phyloP scores from a whole-genome alignment of 2,888 invertebrate genomes.

The Drosophila monieri region DNA sequence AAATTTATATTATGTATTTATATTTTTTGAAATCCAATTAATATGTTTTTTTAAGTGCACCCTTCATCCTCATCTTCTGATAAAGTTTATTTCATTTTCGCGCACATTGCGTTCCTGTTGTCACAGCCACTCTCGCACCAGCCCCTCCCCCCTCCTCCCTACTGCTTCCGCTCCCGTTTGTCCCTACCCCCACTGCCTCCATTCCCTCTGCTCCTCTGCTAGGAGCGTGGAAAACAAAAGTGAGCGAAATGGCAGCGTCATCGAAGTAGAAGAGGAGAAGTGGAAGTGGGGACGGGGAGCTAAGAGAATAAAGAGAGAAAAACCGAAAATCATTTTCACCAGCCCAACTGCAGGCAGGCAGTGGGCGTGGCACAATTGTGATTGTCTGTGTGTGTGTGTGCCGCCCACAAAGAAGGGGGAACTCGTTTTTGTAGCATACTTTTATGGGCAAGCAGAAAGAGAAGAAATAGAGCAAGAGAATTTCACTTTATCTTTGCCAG shows the following conservation, averaged over 20 bases:
- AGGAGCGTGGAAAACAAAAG: slow-evolving; percentile 62
- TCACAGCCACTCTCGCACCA: slow-evolving; percentile 35
- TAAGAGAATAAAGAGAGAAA: slow-evolving; percentile 28
- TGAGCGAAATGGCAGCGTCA: slow-evolving; percentile 59
- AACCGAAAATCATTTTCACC: slow-evolving; percentile 74
- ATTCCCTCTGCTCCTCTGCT: background rate
- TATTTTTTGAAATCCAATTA: background rate
- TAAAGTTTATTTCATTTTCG: slow-evolving; percentile 79
- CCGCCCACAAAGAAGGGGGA: slow-evolving; percentile 19
- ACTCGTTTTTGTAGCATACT: slow-evolving; percentile 62
- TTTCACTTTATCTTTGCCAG: slow-evolving; percentile 34
- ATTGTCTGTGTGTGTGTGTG: slow-evolving; percentile 24
- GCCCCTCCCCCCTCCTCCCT: background rate
- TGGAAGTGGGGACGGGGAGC: background rate
- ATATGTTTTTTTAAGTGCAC: slow-evolving; percentile 14
- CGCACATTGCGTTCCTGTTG: slow-evolving; percentile 71
- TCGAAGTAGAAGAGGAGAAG: slow-evolving; percentile 38
- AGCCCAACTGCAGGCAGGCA: slow-evolving; percentile 41
- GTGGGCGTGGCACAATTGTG: slow-evolving; percentile 60
- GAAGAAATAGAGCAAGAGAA: slow-evolving; percentile 25
- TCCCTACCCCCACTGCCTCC: background rate
- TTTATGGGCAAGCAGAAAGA: slow-evolving; percentile 60
- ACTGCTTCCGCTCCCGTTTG: background rate
- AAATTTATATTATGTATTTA: too few relatives aligned
- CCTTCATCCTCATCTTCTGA: slow-evolving; percentile 19